Evolutionary conservation across 1,140 invertebrate species (phyloP), one percentile per base, ranked within the genome.

Genomic region (Lepidurus arcticus): DNA sequence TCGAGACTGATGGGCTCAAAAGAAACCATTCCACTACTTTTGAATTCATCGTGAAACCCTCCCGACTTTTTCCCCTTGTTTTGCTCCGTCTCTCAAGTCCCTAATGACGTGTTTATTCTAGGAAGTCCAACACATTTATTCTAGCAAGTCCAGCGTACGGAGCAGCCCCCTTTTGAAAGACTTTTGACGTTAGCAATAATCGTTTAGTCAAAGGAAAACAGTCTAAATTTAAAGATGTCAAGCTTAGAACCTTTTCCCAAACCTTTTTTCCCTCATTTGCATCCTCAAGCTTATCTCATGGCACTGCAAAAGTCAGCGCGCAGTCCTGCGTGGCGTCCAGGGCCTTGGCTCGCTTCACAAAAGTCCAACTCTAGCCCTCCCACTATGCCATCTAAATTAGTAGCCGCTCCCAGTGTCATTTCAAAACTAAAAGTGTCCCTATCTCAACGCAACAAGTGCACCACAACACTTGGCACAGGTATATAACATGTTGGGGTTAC

Each of bases 251-350:
- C 53, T 65, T 65, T 65, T 16, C 53, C 53, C 53, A 65, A 65
- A 21, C 21, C 53, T 21, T 65, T 65, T 21, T 65, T 65, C 16
- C n/a, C 53, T 21, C 53, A 65, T 65, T 65, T 65, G 53, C 53
- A 65, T 65, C 53, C 53, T 7, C 53, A 65, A 65, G 53, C 53
- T 65, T 65, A 65, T 65, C 53, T 65, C 13, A 65, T 13, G 53
- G 53, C 53, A 65, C 53, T 65, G 53, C 16, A n/a, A 65, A 21
- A 65, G 21, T 65, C 53, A 65, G 53, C 53, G 21, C 21, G 53
- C 21, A 65, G 53, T 65, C 53, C 53, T 65, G 21, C 21, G n/a
- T 65, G 53, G 53, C 53, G 53, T 9, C 53, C 53, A 16, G 53
- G 53, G 16, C 53, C 53, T 9, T 65, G 16, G 53, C 53, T 65